These are phyloP conservation scores for Erebia ligea DNA, from an alignment of 2,888 invertebrate genomes.

Conservation along the genomic window DNA sequence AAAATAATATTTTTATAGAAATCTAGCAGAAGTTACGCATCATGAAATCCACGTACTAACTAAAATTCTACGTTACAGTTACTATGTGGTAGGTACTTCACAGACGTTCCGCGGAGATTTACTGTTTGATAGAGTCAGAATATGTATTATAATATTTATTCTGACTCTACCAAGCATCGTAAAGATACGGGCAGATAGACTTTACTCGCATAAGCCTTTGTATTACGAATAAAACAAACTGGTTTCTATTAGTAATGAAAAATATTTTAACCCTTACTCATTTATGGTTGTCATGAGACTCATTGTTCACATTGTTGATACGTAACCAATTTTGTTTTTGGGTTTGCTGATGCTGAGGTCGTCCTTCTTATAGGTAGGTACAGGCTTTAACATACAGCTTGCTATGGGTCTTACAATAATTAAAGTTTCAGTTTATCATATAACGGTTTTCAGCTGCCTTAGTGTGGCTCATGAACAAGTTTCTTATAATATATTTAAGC, in stretches of 20 bases:
- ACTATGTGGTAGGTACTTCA: too few relatives aligned
- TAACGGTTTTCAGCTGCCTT: too few relatives aligned
- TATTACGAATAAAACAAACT: conserved; percentile 13
- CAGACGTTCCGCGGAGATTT: too few relatives aligned
- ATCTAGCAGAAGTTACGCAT: too few relatives aligned
- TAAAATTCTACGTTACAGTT: too few relatives aligned
- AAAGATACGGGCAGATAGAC: background rate
- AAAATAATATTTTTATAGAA: too few relatives aligned
- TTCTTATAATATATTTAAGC: background rate
- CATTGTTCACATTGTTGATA: background rate
- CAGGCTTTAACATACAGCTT: too few relatives aligned
- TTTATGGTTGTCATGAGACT: background rate
- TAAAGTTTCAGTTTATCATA: too few relatives aligned
- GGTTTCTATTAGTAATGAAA: background rate
- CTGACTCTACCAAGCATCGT: background rate
- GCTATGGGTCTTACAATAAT: background rate
- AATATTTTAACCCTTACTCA: background rate
- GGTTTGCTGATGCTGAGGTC: too few relatives aligned
- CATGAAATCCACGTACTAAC: too few relatives aligned
- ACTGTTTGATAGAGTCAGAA: background rate
- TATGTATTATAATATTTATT: background rate
- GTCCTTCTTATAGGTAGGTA: too few relatives aligned
- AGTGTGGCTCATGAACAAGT: background rate
- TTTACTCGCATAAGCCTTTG: background rate
- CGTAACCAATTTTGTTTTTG: too few relatives aligned